Evolutionary conservation across 2,113 vertebrate species (phyloP), one percentile per base, ranked within the genome.

Genomic region (Limnothrissa miodon): DNA sequence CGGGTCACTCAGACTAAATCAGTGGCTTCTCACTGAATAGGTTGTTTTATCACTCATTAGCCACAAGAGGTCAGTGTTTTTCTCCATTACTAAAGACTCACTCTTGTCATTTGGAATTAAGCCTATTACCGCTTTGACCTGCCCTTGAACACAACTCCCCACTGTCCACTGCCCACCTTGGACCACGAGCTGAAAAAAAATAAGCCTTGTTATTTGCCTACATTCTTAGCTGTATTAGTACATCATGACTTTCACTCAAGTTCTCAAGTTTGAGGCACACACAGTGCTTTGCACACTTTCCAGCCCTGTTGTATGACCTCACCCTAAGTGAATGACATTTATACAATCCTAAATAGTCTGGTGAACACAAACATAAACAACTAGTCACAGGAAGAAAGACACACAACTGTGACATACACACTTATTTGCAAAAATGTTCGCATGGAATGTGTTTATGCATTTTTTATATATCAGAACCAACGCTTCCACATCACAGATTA

Each of bases 31-130:
- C 4, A 44, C 7, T 56, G 45, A 39, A 0, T 0, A 6, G 51
- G 45, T 17, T 39, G 87, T 89, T 79, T 84, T 78, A 86, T 1
- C 0, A 3, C 1, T 0, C 19, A 56, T 66, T 13, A 15, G 6
- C 85, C 93, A 88, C 42, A 4, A 89, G 92, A 83, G 86, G 90
- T 90, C 87, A 91, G 85, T 88, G 84, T 91, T 91, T 88, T 83
- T 87, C 83, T 39, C 39, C 8, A n/a, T 46, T 45, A 70, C 15
- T 17, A 70, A 53, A 2, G 25, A 74, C 29, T 11, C 10, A 1
- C 29, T 33, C 33, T n/a, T 74, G 66, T 74, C 66, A 74, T 8
- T 66, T 25, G 59, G 59, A 66, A 33, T 33, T 25, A 56, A 10
- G 33, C 29, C 13, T 17, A n/a, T 33, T 33, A 33, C 33, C 36